Evolutionary conservation across 1,140 invertebrate genomes (phyloP), one percentile per base, ranked within the genome.

Genomic region (Wiebesia pumilae): DNA sequence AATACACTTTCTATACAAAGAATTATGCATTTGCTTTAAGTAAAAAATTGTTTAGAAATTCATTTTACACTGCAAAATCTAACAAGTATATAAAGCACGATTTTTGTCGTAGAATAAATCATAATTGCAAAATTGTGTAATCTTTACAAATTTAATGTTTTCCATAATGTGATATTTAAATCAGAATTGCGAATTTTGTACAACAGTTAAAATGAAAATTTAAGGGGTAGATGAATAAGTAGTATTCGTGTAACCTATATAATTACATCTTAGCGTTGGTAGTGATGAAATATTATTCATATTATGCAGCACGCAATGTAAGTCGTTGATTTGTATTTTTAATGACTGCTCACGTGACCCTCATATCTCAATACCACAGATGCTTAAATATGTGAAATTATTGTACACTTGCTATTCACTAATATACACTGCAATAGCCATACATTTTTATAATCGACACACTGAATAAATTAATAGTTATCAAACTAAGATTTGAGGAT

Each of bases 241-340:
- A 43, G 40, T 75, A 43, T 75, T 75, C 24, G 35, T 43, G 38
- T 75, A 75, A 75, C 71, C 40, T 75, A 75, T 43, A 43, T 75
- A 75, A 40, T 38, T 38, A 38, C 43, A 43, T 21, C 24, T 75
- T 43, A 75, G 40, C 33, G 3, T 71, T 71, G 14, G 14, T 35
- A 16, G 3, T 43, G 38, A 75, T 75, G 24, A 75, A 43, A 75
- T 75, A 71, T 75, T 75, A 75, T 75, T 43, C 40, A 16, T 43
- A 75, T 75, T 75, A 43, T 75, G 0, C 40, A 38, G 21, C 71
- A 75, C 71, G 71, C 71, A 75, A 75, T 75, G 38, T 43, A 43
- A 75, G 71, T 75, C 71, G 71, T 75, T 75, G 71, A 75, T 75
- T 75, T 75, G 38, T 75, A 75, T 75, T 75, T 75, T 43, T 75